phyloP scores from a whole-genome alignment of 2,113 vertebrate genomes.

The Notiomystis cincta region DNA sequence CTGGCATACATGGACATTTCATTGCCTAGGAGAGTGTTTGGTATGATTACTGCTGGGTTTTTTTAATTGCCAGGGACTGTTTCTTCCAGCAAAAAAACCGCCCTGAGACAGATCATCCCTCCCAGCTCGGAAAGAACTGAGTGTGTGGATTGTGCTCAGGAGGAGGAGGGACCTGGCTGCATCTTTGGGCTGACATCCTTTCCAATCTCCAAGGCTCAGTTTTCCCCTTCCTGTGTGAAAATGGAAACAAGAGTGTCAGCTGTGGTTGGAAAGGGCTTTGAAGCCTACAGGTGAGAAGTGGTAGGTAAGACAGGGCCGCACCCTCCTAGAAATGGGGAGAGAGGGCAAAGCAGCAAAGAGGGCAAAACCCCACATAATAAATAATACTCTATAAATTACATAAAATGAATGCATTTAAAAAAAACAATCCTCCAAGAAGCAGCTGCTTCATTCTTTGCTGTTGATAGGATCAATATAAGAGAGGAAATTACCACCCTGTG shows the following conservation, averaged over 20 bases:
- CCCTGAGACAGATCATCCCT: background rate
- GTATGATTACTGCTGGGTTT: background rate
- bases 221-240: background rate
- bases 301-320: background rate
- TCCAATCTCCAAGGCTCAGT: background rate
- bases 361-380: background rate
- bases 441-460: constrained; percentile 25
- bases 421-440: background rate
- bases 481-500: constrained; percentile 33
- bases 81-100: background rate
- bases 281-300: background rate
- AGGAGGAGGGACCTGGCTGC: background rate
- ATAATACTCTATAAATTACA: background rate
- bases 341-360: background rate
- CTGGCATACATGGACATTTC: background rate
- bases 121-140: background rate
- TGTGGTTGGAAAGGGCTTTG: background rate
- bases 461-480: constrained; percentile 20
- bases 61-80: background rate
- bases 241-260: background rate
- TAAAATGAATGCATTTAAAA: background rate
- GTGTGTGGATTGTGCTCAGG: background rate
- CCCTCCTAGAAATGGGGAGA: background rate
- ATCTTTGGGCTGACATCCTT: background rate
- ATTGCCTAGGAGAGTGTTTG: background rate